phyloP scores from a whole-genome alignment of 2,797 vertebrate species.

The Microctenopoma steveboyesi region DNA sequence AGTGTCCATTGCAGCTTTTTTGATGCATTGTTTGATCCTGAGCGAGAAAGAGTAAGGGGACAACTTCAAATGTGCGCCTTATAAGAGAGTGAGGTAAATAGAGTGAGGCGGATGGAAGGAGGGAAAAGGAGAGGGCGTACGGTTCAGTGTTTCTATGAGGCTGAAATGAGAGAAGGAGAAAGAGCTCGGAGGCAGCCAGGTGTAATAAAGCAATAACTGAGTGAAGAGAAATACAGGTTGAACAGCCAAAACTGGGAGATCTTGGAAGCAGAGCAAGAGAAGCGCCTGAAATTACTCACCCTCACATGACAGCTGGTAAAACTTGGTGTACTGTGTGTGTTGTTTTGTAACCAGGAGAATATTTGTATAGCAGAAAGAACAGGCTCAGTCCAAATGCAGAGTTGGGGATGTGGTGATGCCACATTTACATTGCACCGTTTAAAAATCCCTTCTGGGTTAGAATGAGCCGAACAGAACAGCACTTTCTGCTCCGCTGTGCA shows the following conservation, averaged over 20 bases:
- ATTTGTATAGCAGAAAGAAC: slow-evolving; percentile 45
- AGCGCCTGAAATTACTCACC: slow-evolving; percentile 18
- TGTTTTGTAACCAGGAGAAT: slow-evolving; percentile 34
- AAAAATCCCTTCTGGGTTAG: slow-evolving; percentile 52
- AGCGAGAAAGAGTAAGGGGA: slow-evolving; percentile 30
- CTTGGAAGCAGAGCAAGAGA: slow-evolving; percentile 4
- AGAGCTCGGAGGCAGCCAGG: slow-evolving; percentile 48
- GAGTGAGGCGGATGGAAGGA: slow-evolving; percentile 33
- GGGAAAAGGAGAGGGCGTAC: slow-evolving; percentile 19
- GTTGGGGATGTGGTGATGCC: slow-evolving; percentile 44
- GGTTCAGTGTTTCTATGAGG: slow-evolving; percentile 45
- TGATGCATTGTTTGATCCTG: slow-evolving; percentile 46
- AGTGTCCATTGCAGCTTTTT: slow-evolving; percentile 29
- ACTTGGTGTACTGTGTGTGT: slow-evolving; percentile 9
- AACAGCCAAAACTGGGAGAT: slow-evolving; percentile 27
- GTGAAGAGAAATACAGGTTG: slow-evolving; percentile 33
- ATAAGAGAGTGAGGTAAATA: slow-evolving; percentile 30
- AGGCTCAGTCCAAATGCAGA: slow-evolving; percentile 26
- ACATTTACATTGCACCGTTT: slow-evolving; percentile 66
- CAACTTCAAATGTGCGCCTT: slow-evolving; percentile 17
- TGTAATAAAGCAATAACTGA: slow-evolving; percentile 63
- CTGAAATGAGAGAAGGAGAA: slow-evolving; percentile 45
- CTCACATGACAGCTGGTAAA: slow-evolving; percentile 28
- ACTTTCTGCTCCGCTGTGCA: slow-evolving; percentile 56
- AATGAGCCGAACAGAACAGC: slow-evolving; percentile 54